Conservation (phyloP, 2,797 vertebrate genomes). For the Antrozous pallidus region DNA sequence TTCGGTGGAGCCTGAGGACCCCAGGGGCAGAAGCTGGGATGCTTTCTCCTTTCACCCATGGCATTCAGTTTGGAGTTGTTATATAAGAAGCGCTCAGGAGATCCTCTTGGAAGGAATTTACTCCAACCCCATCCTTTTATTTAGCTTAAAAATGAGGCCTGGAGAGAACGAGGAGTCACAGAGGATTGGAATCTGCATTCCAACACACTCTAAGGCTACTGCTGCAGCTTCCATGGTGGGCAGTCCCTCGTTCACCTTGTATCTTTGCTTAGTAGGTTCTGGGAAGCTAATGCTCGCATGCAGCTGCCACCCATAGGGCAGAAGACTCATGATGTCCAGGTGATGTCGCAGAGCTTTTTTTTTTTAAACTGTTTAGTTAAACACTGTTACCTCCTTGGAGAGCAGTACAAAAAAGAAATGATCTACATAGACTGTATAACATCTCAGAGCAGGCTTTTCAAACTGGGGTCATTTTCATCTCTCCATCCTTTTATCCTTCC, state of each 20-base stretch:
- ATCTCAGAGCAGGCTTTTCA: neutral
- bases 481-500: neutral
- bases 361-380: neutral
- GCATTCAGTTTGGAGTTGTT: neutral
- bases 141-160: conserved; percentile 32
- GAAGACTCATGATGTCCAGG: neutral
- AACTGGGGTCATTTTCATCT: neutral
- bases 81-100: neutral
- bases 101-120: neutral
- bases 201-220: neutral
- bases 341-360: neutral
- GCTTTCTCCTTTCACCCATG: neutral
- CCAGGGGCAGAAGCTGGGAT: neutral
- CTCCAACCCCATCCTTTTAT: neutral
- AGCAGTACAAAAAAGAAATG: neutral
- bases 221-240: neutral
- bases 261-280: neutral
- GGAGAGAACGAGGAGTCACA: neutral
- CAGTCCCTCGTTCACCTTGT: neutral
- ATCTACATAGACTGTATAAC: neutral
- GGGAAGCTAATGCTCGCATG: neutral
- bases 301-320: neutral
- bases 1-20: neutral
- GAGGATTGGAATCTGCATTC: neutral
- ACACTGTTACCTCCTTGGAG: neutral